Evolutionary conservation across 2,888 invertebrate genomes (phyloP).

Genomic region (Sialis lutaria): DNA sequence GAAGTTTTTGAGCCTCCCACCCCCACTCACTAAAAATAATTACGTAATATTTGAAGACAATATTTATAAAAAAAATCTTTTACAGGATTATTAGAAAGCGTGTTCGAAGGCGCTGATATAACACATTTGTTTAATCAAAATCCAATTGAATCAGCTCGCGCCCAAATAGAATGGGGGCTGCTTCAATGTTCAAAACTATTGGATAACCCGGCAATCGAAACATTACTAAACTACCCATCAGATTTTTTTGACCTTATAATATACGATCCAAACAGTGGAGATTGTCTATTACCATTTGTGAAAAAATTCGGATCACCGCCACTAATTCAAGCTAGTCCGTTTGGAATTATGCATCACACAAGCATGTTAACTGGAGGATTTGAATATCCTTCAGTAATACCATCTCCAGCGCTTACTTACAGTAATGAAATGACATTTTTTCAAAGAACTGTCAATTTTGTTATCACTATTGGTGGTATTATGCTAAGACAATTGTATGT

Average conservation of each 20-base stretch:
- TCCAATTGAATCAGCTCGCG: no score
- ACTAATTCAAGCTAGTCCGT: slow-evolving; percentile 1
- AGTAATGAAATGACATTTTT: slow-evolving; percentile 6
- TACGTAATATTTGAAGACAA: no score
- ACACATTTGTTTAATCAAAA: neutral
- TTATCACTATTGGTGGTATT: neutral
- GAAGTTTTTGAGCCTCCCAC: no score
- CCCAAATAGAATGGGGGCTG: neutral
- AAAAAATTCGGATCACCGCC: slow-evolving; percentile 2
- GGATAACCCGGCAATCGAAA: neutral
- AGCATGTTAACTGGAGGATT: slow-evolving; percentile 1
- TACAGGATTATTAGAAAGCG: no score
- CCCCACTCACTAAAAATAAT: no score
- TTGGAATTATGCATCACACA: neutral
- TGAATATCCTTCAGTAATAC: slow-evolving; percentile 2
- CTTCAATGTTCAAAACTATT: neutral
- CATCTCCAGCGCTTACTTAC: neutral
- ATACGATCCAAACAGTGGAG: neutral
- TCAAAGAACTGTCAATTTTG: slow-evolving; percentile 5
- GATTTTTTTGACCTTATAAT: slow-evolving; percentile 3
- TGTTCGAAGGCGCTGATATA: no score
- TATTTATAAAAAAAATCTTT: no score
- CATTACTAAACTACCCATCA: slow-evolving; percentile 1
- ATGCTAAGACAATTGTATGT: neutral
- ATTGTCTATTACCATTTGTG: slow-evolving; percentile 3